Evolutionary conservation across 2,888 invertebrate genomes (phyloP), one percentile per base, ranked within the genome.

Genomic region (Metallyticus violacea): DNA sequence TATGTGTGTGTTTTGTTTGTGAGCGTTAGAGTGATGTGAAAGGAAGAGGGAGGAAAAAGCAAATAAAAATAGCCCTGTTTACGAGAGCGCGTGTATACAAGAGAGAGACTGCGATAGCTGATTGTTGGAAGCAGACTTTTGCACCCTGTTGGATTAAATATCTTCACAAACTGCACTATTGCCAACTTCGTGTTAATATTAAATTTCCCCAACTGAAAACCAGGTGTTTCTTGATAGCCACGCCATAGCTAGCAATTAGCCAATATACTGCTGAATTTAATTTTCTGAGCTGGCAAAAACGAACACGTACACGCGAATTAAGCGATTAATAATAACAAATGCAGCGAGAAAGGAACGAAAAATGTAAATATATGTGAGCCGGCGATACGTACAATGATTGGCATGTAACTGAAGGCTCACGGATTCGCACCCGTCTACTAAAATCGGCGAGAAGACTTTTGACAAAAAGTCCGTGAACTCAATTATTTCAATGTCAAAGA

Each of bases 1-100:
- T 76, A 77, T 62, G 78, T 78, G 85, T 84, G 84, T 77, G 76
- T 85, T 85, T 40, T 78, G 85, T 78, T 30, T 78, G 78, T 30
- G 85, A 76, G 77, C 28, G 85, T 78, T n/a, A 77, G 77, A 27
- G 85, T 85, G 85, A 26, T 77, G 28, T 78, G 77, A n/a, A 77
- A 26, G 26, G 82, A 30, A 25, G 76, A 62, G 27, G 22, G 81
- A 83, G 76, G 76, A 83, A 30, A 83, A 81, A 81, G 78, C 26
- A 78, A 78, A 78, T 81, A 81, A 81, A 81, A 81, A 81, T 30
- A 25, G 28, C 81, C 7, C 81, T 81, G 81, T 81, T 81, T 81
- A 81, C 81, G n/a, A 30, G 81, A 81, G 81, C 81, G 81, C 81
- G 30, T 81, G 81, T 81, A 62, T 62, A 62, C 40, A 62, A 9